Evolutionary conservation across 2,113 vertebrate genomes (phyloP), one percentile per base, ranked within the genome.

Genomic region (Circaetus cinerascens): DNA sequence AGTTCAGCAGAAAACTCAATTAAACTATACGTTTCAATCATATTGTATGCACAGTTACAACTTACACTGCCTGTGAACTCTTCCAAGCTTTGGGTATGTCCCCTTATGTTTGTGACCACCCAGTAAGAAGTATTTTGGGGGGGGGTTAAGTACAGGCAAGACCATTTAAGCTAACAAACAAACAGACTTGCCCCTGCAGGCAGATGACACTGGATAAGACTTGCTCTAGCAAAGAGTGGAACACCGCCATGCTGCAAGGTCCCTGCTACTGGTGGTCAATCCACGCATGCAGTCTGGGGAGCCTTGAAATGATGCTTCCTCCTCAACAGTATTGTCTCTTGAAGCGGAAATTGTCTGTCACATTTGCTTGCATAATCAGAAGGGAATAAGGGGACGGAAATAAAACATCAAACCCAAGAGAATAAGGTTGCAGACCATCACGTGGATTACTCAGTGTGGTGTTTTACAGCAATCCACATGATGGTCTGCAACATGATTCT

Each of bases 231-330:
- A 2, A 56, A 12, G 13, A 55, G 19, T 1, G 15, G 15, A 40
- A 80, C 18, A 38, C 4, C 11, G 36, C 13, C 2, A 5, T 40
- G 36, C 32, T 64, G n/a, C 22, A 19, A 53, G 50, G 29, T 26
- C 36, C 7, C 30, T 63, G 66, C 26, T 90, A 57, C 30, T 62
- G 27, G 27, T 15, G n/a, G 12, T 27, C 32, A 84, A 29, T 0
- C 8, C 11, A 32, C 0, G 0, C 10, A 7, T 0, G 0, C 3
- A 4, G 15, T 11, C 46, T 64, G 43, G 46, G 27, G 34, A 76
- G 30, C 53, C 5, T 3, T 2, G 0, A 10, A 86, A 15, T 0
- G 2, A 36, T 14, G 17, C 45, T 53, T 79, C 78, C 53, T 76
- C 40, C 53, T 86, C 59, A 74, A 18, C 18, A 63, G 18, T 6